Conservation (phyloP, 2,888 invertebrate species). For the Odontocolon sp. region DNA sequence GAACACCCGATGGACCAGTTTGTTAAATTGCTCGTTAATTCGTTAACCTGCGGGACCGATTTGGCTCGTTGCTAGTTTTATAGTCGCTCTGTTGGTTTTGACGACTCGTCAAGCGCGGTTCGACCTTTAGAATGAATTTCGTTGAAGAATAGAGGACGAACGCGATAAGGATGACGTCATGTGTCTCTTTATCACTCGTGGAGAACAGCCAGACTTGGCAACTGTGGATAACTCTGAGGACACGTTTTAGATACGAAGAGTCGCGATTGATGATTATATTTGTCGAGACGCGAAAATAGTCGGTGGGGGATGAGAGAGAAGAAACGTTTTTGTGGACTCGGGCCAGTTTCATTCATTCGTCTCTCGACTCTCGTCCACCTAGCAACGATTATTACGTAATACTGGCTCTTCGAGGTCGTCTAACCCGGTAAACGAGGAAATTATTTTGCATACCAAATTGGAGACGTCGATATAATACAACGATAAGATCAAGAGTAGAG, state of each 20-base stretch:
- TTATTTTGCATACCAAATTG: no score
- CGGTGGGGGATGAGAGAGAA: neutral
- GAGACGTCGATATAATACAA: no score
- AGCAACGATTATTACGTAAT: slow-evolving; percentile 19
- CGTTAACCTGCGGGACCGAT: neutral
- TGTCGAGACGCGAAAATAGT: no score
- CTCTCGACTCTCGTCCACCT: slow-evolving; percentile 42
- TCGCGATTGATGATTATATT: no score
- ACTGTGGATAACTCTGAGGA: neutral
- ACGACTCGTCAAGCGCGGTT: slow-evolving; percentile 4
- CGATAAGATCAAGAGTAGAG: no score
- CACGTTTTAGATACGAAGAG: no score
- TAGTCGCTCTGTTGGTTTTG: neutral
- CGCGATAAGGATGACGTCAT: slow-evolving; percentile 42
- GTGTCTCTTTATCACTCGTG: slow-evolving; percentile 4
- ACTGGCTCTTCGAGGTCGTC: slow-evolving; percentile 52
- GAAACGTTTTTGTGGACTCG: slow-evolving; percentile 68
- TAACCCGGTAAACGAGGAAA: slow-evolving; percentile 57
- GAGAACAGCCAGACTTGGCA: neutral
- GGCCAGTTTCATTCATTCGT: slow-evolving; percentile 75
- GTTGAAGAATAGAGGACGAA: neutral
- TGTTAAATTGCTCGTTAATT: slow-evolving; percentile 44
- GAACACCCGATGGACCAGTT: slow-evolving; percentile 8
- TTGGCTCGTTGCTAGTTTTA: neutral
- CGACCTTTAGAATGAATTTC: slow-evolving; percentile 42